Conservation (phyloP, 92 coral and sea anemone species). For the Meandrina meandrites region DNA sequence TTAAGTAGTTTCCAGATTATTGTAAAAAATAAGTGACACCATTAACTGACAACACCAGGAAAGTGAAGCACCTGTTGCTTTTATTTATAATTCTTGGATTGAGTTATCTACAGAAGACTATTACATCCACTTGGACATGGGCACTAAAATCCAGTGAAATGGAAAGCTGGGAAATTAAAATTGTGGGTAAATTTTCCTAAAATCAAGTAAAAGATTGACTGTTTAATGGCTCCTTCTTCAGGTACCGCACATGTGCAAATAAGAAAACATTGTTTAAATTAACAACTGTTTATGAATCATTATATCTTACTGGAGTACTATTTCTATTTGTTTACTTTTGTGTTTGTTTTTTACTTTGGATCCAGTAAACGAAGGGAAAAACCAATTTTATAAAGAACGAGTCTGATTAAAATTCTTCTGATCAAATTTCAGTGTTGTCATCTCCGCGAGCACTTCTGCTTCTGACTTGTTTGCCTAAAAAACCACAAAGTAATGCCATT, state of each 20-base stretch:
- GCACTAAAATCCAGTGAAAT: not conserved
- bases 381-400: not conserved
- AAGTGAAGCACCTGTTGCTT: not conserved
- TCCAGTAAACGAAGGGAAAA: not conserved
- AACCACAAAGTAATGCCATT: not conserved
- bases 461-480: slow-evolving; percentile 22
- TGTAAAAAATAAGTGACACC: too few species aligned
- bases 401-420: not conserved
- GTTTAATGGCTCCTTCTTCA: not conserved
- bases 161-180: not conserved
- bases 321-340: not conserved
- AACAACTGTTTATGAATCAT: not conserved
- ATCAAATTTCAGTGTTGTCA: not conserved
- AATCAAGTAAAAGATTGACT: not conserved
- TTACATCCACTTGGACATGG: not conserved
- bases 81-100: not conserved
- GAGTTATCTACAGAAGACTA: not conserved
- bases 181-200: not conserved
- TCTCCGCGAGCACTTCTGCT: slow-evolving; percentile 33
- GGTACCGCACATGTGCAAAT: not conserved
- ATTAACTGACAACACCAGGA: too few species aligned
- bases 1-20: too few species aligned
- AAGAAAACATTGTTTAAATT: not conserved
- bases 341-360: too few species aligned
- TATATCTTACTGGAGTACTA: not conserved